Base-by-base conservation (phyloP, 2,888 invertebrate genomes). In the Cheilosia vulpina region DNA sequence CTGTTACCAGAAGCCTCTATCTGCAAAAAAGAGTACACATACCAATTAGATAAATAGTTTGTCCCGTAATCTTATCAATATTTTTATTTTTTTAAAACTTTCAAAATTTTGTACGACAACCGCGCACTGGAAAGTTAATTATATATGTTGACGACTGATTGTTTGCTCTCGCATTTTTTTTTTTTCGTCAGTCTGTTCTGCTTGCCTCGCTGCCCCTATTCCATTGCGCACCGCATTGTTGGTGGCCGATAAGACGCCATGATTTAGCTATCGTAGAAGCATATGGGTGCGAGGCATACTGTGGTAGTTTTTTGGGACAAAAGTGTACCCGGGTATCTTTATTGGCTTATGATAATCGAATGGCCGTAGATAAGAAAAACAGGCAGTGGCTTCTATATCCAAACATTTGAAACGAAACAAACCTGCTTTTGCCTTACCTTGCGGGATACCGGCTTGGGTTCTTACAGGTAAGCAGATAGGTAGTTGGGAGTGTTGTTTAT, bases 321-420 rank as follows among this genome's bases (percentile, higher is more conserved):
- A 62, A 47, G 52, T 52, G 73, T 79, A 53, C 57, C 55, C 80
- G 27, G 57, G 81, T 85, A 85, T 85, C 85, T 85, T 85, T 85
- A 85, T 85, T 76, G 85, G 62, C 66, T 76, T 85, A 81, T 85
- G 80, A 85, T 76, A 85, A 85, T 85, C 81, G 85, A 85, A 85
- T 81, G 69, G 41, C 31, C 24, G 31, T 17, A 80, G 85, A 85
- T 81, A 81, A 81, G 81, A 34, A 45, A 27, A 71, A 85, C 76
- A 85, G 66, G 73, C 55, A 79, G 79, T 72, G 76, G 85, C 85
- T 85, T 81, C 85, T 81, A 81, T 85, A 73, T 85, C 76, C 81
- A 77, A 85, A 85, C 72, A 85, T 81, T 72, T 68, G 41, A 57
- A 63, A 76, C 43, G 52, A 57, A 58, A 66, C 43, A 65, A 85